Base-by-base conservation (phyloP, 1,140 invertebrate genomes). In the Gerris buenoi region DNA sequence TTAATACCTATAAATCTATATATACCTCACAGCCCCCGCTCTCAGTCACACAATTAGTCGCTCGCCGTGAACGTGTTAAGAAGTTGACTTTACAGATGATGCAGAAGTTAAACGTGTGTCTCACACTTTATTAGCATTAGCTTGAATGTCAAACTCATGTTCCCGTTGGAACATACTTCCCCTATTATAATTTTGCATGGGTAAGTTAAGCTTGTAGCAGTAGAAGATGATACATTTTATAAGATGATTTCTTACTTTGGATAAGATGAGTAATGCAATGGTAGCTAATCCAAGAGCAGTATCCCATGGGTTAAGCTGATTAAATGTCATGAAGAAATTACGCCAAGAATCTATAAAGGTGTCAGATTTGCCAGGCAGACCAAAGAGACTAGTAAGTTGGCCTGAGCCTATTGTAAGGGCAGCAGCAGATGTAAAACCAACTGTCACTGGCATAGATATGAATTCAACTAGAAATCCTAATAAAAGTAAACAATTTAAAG, bases 391-490 rank as follows among this genome's bases (percentile, higher is more conserved):
- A 73, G 89, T 93, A 13, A 93, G 78, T 78, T 95, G 91, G 1
- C 88, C 86, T 26, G 86, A 85, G 0, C 86, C 88, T 67, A 94
- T 92, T 0, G 88, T 91, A 1, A 94, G 77, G 15, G 91, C 89
- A 0, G 90, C 89, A 0, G 91, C 91, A 3, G 90, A 90, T 14
- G 90, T 93, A 73, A 94, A 94, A 1, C 90, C 90, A 65, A 85
- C 87, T 27, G 92, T 89, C 0, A 93, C 91, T 18, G 91, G 88
- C 57, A 85, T 78, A 1, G 90, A 93, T 23, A 94, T 89, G 74
- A 91, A 92, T 71, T 93, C 88, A 14, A 93, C 87, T 3, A 94
- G 77, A 74, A 93, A 92, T 66, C 91, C 89, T 90, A 77, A 22
- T 78, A 76, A 59, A 69, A 59, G 62, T 15, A 57, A 14, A 14